Evolutionary conservation across 1,140 invertebrate species (phyloP), one percentile per base, ranked within the genome.

Genomic region (Colletes latitarsis): DNA sequence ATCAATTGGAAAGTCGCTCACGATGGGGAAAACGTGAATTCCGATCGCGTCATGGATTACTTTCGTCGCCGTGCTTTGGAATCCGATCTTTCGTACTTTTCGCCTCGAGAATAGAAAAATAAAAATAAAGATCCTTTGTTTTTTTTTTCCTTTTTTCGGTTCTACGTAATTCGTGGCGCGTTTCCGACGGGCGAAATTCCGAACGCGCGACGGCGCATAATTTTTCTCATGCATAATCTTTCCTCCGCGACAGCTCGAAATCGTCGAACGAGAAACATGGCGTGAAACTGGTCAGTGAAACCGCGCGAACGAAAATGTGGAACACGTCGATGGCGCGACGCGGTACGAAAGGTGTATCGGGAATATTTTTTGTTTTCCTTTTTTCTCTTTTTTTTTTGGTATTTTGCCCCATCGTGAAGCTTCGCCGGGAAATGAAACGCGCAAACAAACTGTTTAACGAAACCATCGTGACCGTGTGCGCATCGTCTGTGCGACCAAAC

Each of bases 1-100:
- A n/a, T 58, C n/a, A 76, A 57, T 64, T 75, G 66, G 64, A 79
- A 66, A 60, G 46, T 46, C 46, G 74, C 66, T 86, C 81, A 86
- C 84, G 84, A 87, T 83, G 85, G 85, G 84, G 84, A 10, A 71
- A 82, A 76, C 43, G 46, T 49, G 21, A 63, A 41, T 17, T 58
- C 8, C 41, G 66, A 74, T 30, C n/a, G 10, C 12, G 39, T 21
- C 10, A 53, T 12, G 21, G 30, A 55, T 67, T 9, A 55, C 19
- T 41, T 21, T 68, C 30, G 52, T 68, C 43, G 39, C 53, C 17
- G 19, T 63, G 62, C 30, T 52, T 60, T 46, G 43, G n/a, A 67
- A 12, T 49, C 64, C 39, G 4, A 52, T 49, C 3, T 63, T 15
- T 39, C 15, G 5, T 57, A 57, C 55, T 2, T 6, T 17, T 41